Base-by-base conservation (phyloP, 2,888 invertebrate genomes). In the Pherbina coryleti region DNA sequence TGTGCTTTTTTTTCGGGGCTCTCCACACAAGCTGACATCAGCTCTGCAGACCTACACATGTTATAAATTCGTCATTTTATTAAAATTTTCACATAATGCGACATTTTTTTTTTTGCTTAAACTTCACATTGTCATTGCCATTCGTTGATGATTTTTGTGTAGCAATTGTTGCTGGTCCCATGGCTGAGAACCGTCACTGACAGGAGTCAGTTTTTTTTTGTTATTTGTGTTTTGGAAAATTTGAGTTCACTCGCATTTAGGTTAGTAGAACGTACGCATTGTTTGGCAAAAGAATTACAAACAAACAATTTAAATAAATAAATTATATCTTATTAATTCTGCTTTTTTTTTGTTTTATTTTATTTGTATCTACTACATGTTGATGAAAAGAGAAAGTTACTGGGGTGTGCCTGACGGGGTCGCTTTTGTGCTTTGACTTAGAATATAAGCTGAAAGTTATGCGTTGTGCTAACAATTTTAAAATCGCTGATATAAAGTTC, bases 381-480 rank as follows among this genome's bases (percentile, higher is more conserved):
- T 84, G 83, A 82, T 86, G 84, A 86, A 87, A 87, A 87, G 86
- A 87, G 87, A 87, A 87, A 87, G 87, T 87, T 82, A 83, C 82
- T 14, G 55, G 55, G 55, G 55, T 19, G 55, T 55, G 55, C 55
- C 55, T 19, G 55, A 19, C n/a, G 19, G 19, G 22, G 55, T 9
- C 22, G 19, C 2, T 19, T 19, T 9, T n/a, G 2, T n/a, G 19
- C 22, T 22, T 19, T n/a, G 19, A 8, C 19, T 19, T 19, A 19
- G 22, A 44, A 44, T 44, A 14, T 44, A 14, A 44, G 14, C 11
- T 2, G 2, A 11, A 44, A 44, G 7, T 44, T 44, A 44, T 44
- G 14, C 44, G 44, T 44, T 11, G 14, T 44, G 44, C 44, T 11
- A 11, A 44, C 11, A 44, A 44, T 44, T 44, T 44, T 1, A 44